Base-by-base conservation (phyloP, 2,113 vertebrate genomes). In the Perca flavescens region DNA sequence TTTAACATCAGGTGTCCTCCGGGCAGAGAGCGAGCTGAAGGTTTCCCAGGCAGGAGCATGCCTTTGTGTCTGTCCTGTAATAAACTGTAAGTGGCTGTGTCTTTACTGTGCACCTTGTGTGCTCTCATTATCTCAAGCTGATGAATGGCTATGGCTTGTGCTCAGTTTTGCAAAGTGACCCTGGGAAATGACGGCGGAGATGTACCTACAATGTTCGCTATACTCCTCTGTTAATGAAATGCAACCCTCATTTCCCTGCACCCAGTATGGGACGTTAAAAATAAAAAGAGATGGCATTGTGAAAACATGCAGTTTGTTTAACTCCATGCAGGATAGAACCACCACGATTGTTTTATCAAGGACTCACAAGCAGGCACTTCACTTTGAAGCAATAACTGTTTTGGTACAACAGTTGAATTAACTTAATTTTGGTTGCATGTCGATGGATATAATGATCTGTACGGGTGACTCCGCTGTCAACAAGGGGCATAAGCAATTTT, bases 101-200 rank as follows among this genome's bases (percentile, higher is more conserved):
- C 85, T 92, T 88, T 82, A 83, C 85, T 64, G 84, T 81, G 80
- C 89, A 85, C 86, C 86, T 90, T 25, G 61, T 80, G 71, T 88
- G 93, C 91, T 94, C 95, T 94, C 93, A 94, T 95, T 95, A 95
- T 88, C 92, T 94, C 92, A 92, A 73, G 57, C 82, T 94, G 95
- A 95, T 95, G 90, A 93, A 95, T 95, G 84, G 83, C 81, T 73
- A 49, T 84, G 80, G 78, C 84, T 89, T 71, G 72, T 79, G 89
- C 81, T 90, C 80, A 10, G 66, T 76, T 90, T 90, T 86, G 85
- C 90, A 94, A 94, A 94, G 93, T 95, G 93, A 95, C 94, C 93
- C 92, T 89, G 89, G 82, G 86, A 92, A 91, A 91, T 93, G 88
- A 90, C 79, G 77, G 77, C 74, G 82, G 81, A 60, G 70, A 92